Evolutionary conservation across 2,888 invertebrate genomes (phyloP), one percentile per base, ranked within the genome.

Genomic region (Antitype chi): DNA sequence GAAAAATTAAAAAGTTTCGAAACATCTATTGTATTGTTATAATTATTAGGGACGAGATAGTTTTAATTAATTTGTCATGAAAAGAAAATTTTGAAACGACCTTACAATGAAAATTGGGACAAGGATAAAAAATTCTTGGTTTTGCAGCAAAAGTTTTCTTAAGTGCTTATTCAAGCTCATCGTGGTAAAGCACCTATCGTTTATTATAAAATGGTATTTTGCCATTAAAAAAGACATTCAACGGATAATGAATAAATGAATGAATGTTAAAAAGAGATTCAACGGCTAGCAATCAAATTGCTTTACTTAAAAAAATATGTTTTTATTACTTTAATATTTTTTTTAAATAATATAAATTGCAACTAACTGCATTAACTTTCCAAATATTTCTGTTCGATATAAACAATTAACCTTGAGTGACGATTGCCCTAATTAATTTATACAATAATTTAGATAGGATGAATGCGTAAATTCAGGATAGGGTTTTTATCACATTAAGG

Each of bases 11-110:
- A 55, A 70, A 71, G 17, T 74, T 78, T 70, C 2, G 0, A 9
- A 78, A 43, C n/a, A 11, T 60, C 47, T 62, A 57, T 70, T 70
- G 52, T 53, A 13, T 23, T 68, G 28, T 49, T 60, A 23, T 64
- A 57, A 43, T 81, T 49, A 70, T 70, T 25, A 25, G 15, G 38
- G n/a, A 47, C 38, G 6, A 28, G 23, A 55, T 72, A 78, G 63
- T 64, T 78, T 68, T 64, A 73, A 78, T 69, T 43, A 64, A 43
- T 68, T 81, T 78, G 7, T 80, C 43, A 57, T 64, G 17, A 28
- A 63, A 49, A 57, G 1, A 80, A 25, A 55, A 9, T 25, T 63
- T 32, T 15, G 11, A 38, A 57, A 63, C 38, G 13, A 73, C 23
- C 17, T 43, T 8, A 73, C 1, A 52, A 59, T 25, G 8, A 32